A percentile compares a stretch with the other conserved stretches of the same genome.
Evolutionary conservation across 1,140 invertebrate genomes (phyloP).

Genomic region (Heliconius congener): DNA sequence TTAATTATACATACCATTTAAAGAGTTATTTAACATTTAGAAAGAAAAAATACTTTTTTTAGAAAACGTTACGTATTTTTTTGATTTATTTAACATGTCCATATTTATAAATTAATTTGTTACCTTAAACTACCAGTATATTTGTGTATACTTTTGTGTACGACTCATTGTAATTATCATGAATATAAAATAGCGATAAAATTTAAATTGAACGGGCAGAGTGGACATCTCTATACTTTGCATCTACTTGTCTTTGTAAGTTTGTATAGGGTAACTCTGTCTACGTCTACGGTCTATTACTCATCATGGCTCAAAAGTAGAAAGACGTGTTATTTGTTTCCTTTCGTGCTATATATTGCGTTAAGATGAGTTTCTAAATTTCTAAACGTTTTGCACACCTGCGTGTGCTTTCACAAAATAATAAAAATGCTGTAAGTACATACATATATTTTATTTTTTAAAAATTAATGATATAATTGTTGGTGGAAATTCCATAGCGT

Average conservation of each 20-base stretch:
- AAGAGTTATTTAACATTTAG: no score
- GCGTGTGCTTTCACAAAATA: constrained; percentile 68
- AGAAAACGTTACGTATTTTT: no score
- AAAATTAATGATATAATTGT: neutral
- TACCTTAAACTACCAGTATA: neutral
- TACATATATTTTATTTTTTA: neutral
- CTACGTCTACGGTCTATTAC: constrained; percentile 53
- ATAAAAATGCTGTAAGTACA: constrained; percentile 77
- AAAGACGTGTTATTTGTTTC: constrained; percentile 70
- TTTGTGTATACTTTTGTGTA: neutral
- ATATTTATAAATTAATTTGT: neutral
- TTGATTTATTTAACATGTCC: no score
- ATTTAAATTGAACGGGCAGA: neutral
- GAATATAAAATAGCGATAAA: neutral
- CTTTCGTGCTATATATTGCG: constrained; percentile 60
- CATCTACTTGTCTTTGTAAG: neutral
- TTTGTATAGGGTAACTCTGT: constrained; percentile 18
- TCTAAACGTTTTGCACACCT: constrained; percentile 69
- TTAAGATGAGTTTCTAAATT: constrained; percentile 76
- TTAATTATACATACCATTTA: no score
- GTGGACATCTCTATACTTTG: neutral
- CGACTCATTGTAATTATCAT: neutral
- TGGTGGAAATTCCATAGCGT: constrained; percentile 33
- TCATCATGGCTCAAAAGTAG: constrained; percentile 68
- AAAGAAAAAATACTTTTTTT: no score